Evolutionary conservation across 2,888 invertebrate genomes (phyloP).

Genomic region (Prenolepis imparis): DNA sequence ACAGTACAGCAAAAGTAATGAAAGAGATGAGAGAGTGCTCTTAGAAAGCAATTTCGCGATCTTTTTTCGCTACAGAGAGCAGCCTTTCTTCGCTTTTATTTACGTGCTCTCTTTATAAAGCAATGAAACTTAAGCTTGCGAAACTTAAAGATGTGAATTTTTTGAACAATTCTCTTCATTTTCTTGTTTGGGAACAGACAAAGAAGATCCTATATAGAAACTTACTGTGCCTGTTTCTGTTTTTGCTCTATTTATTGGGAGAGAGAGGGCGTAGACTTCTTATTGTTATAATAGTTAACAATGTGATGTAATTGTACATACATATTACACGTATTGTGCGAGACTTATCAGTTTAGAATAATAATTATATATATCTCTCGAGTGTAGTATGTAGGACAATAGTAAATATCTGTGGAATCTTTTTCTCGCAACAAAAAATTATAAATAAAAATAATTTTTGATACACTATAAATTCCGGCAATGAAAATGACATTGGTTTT

Average conservation of each 20-base stretch:
- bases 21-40: background rate
- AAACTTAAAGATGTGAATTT: background rate
- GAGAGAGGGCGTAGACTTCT: background rate
- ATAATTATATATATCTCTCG: background rate
- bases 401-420: background rate
- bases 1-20: background rate
- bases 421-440: background rate
- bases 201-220: conserved; percentile 1
- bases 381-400: background rate
- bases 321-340: background rate
- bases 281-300: no score
- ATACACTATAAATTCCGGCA: background rate
- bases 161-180: background rate
- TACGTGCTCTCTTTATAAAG: background rate
- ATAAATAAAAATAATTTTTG: background rate
- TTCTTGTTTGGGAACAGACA: background rate
- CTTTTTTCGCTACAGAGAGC: background rate
- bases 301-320: background rate
- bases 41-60: background rate
- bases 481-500: background rate
- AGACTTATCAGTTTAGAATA: background rate
- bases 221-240: conserved; percentile 10
- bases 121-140: background rate
- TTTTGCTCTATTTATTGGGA: background rate
- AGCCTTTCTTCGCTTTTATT: background rate